Evolutionary conservation across 2,797 vertebrate species (phyloP).

Genomic region (Lithobates sylvaticus): DNA sequence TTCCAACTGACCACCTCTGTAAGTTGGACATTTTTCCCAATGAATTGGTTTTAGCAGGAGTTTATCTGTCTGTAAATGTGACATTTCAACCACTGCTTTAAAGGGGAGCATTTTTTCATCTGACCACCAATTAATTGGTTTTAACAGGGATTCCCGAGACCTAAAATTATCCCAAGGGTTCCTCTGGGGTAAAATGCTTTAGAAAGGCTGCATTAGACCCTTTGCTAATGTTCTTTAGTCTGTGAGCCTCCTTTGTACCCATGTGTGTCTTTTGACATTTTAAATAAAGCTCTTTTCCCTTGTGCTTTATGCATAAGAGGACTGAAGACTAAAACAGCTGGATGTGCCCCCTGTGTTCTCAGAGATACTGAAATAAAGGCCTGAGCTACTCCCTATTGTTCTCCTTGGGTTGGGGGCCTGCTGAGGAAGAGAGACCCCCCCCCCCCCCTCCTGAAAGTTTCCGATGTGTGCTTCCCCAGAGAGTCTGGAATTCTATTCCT

Average conservation of each 20-base stretch:
- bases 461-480: background rate
- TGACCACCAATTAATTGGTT: no score
- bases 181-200: no score
- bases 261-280: background rate
- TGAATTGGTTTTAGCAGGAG: no score
- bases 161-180: no score
- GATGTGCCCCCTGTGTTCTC: background rate
- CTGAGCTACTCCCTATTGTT: background rate
- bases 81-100: no score
- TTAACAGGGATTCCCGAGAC: no score
- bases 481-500: slow-evolving; percentile 10
- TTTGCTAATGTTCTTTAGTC: background rate
- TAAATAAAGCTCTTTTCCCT: background rate
- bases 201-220: no score
- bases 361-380: background rate
- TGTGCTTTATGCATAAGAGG: background rate
- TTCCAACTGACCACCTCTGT: no score
- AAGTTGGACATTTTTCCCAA: no score
- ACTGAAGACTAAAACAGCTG: background rate
- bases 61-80: no score
- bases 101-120: no score
- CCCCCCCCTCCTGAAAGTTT: background rate
- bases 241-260: background rate
- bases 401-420: background rate
- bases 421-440: slow-evolving; percentile 25